A percentile compares a stretch with the other conserved stretches of the same genome.
These are phyloP conservation scores for Nemoura dubitans DNA, from an alignment of 2,888 invertebrate species.

Conservation along the genomic window DNA sequence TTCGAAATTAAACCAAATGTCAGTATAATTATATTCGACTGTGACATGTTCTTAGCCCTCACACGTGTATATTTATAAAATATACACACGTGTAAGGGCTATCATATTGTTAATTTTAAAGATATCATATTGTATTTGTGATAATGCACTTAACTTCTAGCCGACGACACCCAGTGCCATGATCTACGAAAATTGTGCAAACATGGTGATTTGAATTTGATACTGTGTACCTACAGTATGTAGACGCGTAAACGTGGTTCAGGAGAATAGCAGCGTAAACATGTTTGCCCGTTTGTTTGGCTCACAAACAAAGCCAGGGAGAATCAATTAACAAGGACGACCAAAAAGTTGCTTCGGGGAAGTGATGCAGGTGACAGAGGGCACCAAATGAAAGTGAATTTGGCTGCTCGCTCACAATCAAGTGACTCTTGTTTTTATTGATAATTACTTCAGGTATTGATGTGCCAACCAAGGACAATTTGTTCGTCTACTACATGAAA, in stretches of 20 bases:
- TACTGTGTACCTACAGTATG: too few species aligned
- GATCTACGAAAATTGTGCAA: background rate
- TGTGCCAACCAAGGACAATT: too few species aligned
- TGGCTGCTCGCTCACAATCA: too few species aligned
- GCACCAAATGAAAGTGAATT: too few species aligned
- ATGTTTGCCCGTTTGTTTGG: background rate
- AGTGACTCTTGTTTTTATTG: too few species aligned
- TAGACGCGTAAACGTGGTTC: background rate
- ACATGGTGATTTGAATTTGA: background rate
- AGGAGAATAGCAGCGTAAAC: background rate
- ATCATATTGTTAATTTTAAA: background rate
- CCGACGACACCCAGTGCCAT: background rate
- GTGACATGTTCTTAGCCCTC: background rate
- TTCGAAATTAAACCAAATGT: background rate
- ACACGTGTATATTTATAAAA: background rate
- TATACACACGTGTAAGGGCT: background rate
- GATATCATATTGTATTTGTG: background rate
- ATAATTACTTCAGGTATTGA: too few species aligned
- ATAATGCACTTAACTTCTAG: background rate
- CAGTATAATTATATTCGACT: background rate
- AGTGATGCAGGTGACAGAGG: too few species aligned
- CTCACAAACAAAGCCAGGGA: background rate
- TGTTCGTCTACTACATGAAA: too few species aligned
- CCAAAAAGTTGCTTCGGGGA: background rate
- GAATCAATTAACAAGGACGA: background rate